Evolutionary conservation across 2,113 vertebrate species (phyloP).

Genomic region (Cyrtonyx montezumae): DNA sequence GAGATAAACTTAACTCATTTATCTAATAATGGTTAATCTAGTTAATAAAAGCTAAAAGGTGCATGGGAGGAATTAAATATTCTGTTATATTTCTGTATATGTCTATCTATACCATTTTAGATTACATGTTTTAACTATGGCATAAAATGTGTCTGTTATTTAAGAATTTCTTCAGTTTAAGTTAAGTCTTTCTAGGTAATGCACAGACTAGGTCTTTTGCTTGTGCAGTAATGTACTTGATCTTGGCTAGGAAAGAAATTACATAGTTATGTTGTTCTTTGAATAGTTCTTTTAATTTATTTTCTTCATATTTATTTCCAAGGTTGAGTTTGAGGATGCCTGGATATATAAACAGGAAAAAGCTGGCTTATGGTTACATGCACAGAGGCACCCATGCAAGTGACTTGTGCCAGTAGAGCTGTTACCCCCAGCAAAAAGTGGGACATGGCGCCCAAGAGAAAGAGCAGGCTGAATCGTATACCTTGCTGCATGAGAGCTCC

Average conservation of each 20-base stretch:
- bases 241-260: slow-evolving; percentile 53
- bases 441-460: slow-evolving; percentile 88
- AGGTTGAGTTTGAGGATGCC: slow-evolving; percentile 56
- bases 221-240: slow-evolving; percentile 44
- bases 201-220: slow-evolving; percentile 28
- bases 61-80: neutral
- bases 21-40: neutral
- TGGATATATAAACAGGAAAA: slow-evolving; percentile 54
- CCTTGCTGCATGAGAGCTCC: slow-evolving; percentile 99
- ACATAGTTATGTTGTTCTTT: neutral
- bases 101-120: slow-evolving; percentile 44
- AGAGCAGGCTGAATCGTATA: slow-evolving; percentile 97
- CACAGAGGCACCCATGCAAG: slow-evolving; percentile 98
- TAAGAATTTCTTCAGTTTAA: slow-evolving; percentile 40
- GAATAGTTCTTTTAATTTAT: slow-evolving; percentile 38
- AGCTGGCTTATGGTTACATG: slow-evolving; percentile 89
- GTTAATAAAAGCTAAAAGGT: neutral
- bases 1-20: neutral
- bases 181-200: slow-evolving; percentile 3
- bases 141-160: slow-evolving; percentile 31
- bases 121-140: slow-evolving; percentile 36
- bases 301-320: slow-evolving; percentile 53
- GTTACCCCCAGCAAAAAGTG: slow-evolving; percentile 96
- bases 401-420: slow-evolving; percentile 82
- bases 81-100: too few relatives aligned